Conservation (phyloP, 2,888 invertebrate species). For the Drosophila peninsularis region DNA sequence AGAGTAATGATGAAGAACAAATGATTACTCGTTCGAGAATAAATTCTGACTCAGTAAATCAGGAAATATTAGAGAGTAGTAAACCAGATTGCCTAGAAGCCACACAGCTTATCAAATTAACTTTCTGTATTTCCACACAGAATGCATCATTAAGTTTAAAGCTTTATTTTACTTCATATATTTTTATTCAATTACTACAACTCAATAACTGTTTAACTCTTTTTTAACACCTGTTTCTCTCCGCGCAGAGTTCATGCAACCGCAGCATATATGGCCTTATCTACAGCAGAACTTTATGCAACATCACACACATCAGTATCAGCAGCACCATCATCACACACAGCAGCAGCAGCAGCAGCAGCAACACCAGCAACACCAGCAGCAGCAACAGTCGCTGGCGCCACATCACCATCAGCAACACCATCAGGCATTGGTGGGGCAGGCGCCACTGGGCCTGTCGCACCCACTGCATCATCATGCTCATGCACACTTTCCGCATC, state of each 20-base stretch:
- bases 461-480: slow-evolving; percentile 58
- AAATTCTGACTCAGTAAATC: too few relatives aligned
- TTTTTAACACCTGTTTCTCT: neutral
- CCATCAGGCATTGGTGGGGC: slow-evolving; percentile 60
- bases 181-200: neutral
- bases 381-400: slow-evolving; percentile 50
- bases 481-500: slow-evolving; percentile 84
- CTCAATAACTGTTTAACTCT: neutral
- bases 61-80: neutral
- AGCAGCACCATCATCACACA: slow-evolving; percentile 69
- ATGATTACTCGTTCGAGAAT: too few relatives aligned
- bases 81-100: neutral
- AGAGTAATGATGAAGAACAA: too few relatives aligned
- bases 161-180: neutral
- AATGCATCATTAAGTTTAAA: neutral
- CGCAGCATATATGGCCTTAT: slow-evolving; percentile 86
- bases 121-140: neutral
- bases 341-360: slow-evolving; percentile 62
- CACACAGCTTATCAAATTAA: neutral
- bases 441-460: slow-evolving; percentile 42
- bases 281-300: slow-evolving; percentile 85
- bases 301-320: slow-evolving; percentile 74
- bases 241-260: slow-evolving; percentile 85
- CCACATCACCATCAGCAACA: slow-evolving; percentile 64
- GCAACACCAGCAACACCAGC: slow-evolving; percentile 50